A percentile compares a stretch with the other conserved stretches of the same genome.
phyloP scores from a whole-genome alignment of 2,113 vertebrate genomes.

The Ploceus nigricollis region DNA sequence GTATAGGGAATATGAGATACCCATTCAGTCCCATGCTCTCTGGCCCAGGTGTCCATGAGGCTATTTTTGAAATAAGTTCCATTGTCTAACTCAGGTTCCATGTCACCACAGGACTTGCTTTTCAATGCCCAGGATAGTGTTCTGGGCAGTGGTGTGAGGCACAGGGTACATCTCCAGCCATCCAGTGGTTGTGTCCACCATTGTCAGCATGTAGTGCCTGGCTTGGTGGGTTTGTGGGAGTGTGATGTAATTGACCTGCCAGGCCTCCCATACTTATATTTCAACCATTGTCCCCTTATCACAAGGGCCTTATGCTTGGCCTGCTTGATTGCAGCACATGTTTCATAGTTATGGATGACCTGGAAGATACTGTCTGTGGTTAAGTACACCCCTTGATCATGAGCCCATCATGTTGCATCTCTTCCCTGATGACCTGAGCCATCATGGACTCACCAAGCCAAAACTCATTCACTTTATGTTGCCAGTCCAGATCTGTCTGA shows the following conservation, averaged over 20 bases:
- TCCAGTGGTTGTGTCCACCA: not conserved
- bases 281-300: not conserved
- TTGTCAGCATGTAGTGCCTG: not conserved
- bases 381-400: not conserved
- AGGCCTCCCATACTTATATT: not conserved
- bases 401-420: not conserved
- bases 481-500: not conserved
- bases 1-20: not conserved
- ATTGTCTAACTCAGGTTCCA: not conserved
- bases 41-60: not conserved
- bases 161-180: not conserved
- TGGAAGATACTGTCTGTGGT: not conserved
- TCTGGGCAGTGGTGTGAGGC: not conserved
- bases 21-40: not conserved
- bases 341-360: not conserved
- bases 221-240: not conserved
- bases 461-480: not conserved
- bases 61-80: not conserved
- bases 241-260: not conserved
- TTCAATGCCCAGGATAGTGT: not conserved
- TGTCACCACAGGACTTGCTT: not conserved
- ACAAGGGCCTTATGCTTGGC: not conserved
- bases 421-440: not conserved
- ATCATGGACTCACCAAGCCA: not conserved
- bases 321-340: not conserved